Conservation (phyloP, 2,797 vertebrate genomes). For the Enteromius viviparus region DNA sequence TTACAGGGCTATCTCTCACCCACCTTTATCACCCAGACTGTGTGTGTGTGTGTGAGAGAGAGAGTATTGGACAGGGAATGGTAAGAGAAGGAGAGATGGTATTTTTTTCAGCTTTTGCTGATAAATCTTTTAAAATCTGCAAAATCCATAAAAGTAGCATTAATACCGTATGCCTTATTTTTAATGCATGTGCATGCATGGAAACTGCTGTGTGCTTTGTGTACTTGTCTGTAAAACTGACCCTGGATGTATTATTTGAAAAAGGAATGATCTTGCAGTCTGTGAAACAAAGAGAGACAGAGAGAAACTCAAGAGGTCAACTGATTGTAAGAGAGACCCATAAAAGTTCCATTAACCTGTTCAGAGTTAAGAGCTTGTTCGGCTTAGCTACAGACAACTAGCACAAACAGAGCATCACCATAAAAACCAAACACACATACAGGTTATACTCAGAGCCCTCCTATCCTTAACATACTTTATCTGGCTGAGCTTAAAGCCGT, state of each 20-base stretch:
- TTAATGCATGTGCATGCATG: not conserved
- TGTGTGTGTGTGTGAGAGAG: constrained; percentile 26
- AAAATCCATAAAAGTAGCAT: constrained; percentile 22
- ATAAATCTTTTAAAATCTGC: constrained; percentile 19
- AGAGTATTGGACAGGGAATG: constrained; percentile 3
- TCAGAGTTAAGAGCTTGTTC: constrained; percentile 95
- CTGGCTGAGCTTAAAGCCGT: constrained; percentile 15
- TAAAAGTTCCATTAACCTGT: constrained; percentile 91
- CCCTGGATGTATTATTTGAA: constrained; percentile 29
- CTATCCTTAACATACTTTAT: constrained; percentile 40
- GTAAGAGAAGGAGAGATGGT: constrained; percentile 13
- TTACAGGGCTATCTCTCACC: constrained; percentile 45
- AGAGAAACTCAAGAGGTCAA: constrained; percentile 79
- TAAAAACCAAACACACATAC: constrained; percentile 77
- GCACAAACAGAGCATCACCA: constrained; percentile 98
- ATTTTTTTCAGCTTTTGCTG: not conserved
- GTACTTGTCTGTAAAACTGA: constrained; percentile 21
- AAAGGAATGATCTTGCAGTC: constrained; percentile 24
- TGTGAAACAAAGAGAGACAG: constrained; percentile 51
- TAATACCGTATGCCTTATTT: constrained; percentile 3
- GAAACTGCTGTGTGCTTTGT: constrained; percentile 2
- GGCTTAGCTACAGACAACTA: constrained; percentile 92
- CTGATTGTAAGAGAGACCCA: constrained; percentile 97
- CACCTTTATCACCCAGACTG: constrained; percentile 16
- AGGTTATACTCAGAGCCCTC: constrained; percentile 22